These are phyloP conservation scores for Thryonomys swinderianus DNA, from an alignment of 2,113 vertebrate genomes.

Conservation along the genomic window DNA sequence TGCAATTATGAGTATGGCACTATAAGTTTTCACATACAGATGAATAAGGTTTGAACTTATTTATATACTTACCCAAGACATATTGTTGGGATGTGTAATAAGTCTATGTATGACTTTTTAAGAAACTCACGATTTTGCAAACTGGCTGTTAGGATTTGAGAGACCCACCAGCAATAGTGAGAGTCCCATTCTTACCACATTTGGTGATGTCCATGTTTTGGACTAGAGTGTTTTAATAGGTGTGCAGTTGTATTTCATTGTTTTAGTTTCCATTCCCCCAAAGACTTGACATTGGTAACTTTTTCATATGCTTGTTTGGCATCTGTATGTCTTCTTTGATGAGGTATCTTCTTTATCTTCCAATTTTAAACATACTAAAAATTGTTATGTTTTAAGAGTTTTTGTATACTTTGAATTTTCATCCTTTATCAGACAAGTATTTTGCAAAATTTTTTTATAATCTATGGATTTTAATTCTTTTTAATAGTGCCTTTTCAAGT, in stretches of 20 bases:
- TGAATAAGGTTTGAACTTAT: not conserved
- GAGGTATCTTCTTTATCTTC: not conserved
- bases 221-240: not conserved
- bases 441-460: not conserved
- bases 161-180: not conserved
- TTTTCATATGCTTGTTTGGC: not conserved
- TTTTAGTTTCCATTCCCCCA: not conserved
- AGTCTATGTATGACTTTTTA: not conserved
- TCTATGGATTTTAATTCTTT: not conserved
- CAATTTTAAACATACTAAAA: not conserved
- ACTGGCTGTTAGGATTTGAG: not conserved
- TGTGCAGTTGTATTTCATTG: not conserved
- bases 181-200: not conserved
- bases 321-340: not conserved
- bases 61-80: not conserved
- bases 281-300: not conserved
- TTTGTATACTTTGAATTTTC: not conserved
- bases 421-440: not conserved
- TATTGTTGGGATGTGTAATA: not conserved
- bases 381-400: not conserved
- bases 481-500: not conserved
- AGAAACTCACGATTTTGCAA: not conserved
- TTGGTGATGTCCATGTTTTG: not conserved
- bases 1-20: not conserved
- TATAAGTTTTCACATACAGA: not conserved